Conservation (phyloP, 2,797 vertebrate species). For the Argyrosomus regius region DNA sequence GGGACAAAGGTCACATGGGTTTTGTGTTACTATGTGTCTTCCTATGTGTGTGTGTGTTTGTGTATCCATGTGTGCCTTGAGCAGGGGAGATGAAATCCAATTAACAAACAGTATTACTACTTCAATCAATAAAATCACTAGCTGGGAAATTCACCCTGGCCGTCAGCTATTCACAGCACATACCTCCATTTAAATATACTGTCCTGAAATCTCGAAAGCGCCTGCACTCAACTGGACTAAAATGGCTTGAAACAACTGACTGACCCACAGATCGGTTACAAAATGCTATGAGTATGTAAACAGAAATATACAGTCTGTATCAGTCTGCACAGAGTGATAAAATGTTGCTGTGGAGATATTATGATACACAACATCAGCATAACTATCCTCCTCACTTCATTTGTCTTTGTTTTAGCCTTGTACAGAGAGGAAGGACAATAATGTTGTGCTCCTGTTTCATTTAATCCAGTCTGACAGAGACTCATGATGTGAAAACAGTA, state of each 20-base stretch:
- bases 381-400: constrained; percentile 1
- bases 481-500: background rate
- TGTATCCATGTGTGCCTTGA: constrained; percentile 26
- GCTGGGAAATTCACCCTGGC: constrained; percentile 18
- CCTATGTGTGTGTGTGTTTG: constrained; percentile 11
- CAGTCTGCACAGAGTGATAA: background rate
- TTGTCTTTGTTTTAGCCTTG: background rate
- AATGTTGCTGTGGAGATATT: background rate
- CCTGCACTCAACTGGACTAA: background rate
- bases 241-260: background rate
- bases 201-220: constrained; percentile 9
- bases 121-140: constrained; percentile 64
- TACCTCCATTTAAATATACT: constrained; percentile 4
- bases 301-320: background rate
- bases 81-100: constrained; percentile 61
- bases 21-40: constrained; percentile 53
- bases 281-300: background rate
- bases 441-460: background rate
- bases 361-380: constrained; percentile 1
- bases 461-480: constrained; percentile 2
- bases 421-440: background rate
- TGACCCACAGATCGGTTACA: background rate
- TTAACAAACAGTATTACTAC: constrained; percentile 55
- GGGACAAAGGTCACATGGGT: constrained; percentile 63
- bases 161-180: constrained; percentile 7